Conservation (phyloP, 2,113 vertebrate genomes). For the Lepidothrix coronata region DNA sequence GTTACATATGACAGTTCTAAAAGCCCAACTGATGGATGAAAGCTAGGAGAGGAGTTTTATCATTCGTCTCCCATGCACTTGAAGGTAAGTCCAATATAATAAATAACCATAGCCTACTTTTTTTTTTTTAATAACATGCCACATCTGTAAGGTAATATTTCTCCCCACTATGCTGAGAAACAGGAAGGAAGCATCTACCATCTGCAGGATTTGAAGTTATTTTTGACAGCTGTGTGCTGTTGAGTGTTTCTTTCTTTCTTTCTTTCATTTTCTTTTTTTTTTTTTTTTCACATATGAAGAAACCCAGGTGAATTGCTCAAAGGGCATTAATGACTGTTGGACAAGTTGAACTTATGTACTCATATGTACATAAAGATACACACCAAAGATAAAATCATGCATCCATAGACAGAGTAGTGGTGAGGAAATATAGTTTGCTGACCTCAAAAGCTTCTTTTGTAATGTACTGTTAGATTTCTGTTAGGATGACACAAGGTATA, state of each 20-base stretch:
- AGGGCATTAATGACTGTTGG: background rate
- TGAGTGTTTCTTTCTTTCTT: background rate
- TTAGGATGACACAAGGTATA: background rate
- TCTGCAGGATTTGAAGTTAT: conserved; percentile 25
- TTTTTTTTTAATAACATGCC: background rate
- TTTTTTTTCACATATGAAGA: conserved; percentile 3
- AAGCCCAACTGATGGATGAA: conserved; percentile 16
- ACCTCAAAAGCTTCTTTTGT: background rate
- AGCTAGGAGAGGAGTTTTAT: conserved; percentile 1
- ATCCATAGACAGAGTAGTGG: background rate
- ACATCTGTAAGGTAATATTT: conserved; percentile 44
- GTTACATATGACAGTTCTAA: conserved; percentile 33
- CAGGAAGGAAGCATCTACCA: conserved; percentile 57
- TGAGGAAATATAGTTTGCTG: background rate
- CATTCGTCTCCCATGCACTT: background rate
- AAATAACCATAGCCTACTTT: background rate
- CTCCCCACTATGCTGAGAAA: background rate
- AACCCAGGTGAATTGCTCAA: conserved; percentile 49
- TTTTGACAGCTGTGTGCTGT: conserved; percentile 27
- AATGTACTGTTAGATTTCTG: background rate
- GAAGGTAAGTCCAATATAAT: conserved; percentile 24
- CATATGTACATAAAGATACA: background rate
- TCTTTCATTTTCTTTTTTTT: background rate
- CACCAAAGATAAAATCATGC: background rate
- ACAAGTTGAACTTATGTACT: background rate